phyloP scores from a whole-genome alignment of 2,888 invertebrate species.

The Ceraclea dissimilis region DNA sequence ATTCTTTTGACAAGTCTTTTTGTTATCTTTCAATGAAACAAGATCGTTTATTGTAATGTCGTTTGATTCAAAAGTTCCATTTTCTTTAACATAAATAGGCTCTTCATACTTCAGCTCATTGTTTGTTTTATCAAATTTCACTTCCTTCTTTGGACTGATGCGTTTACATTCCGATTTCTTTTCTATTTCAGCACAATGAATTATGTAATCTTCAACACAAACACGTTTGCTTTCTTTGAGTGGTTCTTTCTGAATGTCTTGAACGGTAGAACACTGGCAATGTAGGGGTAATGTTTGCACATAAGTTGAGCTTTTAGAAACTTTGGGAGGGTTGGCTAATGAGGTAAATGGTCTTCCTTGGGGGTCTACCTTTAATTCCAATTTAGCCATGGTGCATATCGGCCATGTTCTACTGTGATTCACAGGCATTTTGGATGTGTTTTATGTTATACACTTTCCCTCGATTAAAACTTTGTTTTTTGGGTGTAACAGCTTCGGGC shows the following conservation, averaged over 20 bases:
- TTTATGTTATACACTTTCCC: not conserved
- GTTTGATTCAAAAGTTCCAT: not conserved
- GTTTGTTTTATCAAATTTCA: slow-evolving; percentile 14
- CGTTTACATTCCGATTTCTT: slow-evolving; percentile 3
- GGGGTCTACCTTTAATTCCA: slow-evolving; percentile 36
- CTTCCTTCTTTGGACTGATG: slow-evolving; percentile 11
- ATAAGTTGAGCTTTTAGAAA: slow-evolving; percentile 16
- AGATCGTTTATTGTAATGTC: slow-evolving; percentile 5
- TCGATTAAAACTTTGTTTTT: not conserved
- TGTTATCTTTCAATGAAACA: slow-evolving; percentile 1
- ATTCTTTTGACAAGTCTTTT: not conserved
- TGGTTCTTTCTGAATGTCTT: slow-evolving; percentile 7
- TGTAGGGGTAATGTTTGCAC: slow-evolving; percentile 16
- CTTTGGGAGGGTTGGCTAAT: slow-evolving; percentile 26
- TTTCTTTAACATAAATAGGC: slow-evolving; percentile 4
- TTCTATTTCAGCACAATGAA: not conserved
- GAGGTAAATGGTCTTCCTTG: slow-evolving; percentile 36
- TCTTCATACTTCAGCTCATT: slow-evolving; percentile 9
- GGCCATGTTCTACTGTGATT: slow-evolving; percentile 43
- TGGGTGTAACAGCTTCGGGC: not conserved
- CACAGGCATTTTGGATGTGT: slow-evolving; percentile 27
- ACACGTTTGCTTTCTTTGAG: slow-evolving; percentile 7
- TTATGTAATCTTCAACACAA: slow-evolving; percentile 1
- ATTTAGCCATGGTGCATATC: slow-evolving; percentile 36
- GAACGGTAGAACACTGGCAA: slow-evolving; percentile 12